Conservation (phyloP, 2,797 vertebrate genomes). For the Anguilla megastoma region DNA sequence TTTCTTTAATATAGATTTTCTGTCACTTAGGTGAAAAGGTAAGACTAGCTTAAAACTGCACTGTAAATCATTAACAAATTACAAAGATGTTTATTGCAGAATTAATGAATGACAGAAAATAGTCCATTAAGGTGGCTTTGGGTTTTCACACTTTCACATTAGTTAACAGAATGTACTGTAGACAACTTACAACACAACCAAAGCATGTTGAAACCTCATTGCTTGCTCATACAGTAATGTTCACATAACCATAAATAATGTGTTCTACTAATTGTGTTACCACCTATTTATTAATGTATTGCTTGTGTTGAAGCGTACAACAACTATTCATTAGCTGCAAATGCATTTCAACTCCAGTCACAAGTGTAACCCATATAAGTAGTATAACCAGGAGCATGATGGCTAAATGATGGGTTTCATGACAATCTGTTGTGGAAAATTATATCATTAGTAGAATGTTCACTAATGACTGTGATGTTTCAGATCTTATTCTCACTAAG, state of each 20-base stretch:
- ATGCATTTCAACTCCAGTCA: background rate
- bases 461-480: background rate
- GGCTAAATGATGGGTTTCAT: background rate
- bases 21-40: background rate
- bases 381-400: background rate
- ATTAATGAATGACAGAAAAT: background rate
- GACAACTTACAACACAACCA: background rate
- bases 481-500: background rate
- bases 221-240: background rate
- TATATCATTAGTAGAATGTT: background rate
- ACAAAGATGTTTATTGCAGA: background rate
- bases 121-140: background rate
- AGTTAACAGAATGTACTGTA: background rate
- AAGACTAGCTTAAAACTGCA: background rate
- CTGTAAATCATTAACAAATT: background rate
- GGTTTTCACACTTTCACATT: background rate
- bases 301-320: background rate
- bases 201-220: background rate
- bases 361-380: background rate
- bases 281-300: background rate
- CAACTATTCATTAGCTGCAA: background rate
- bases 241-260: background rate
- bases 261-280: background rate
- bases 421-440: background rate
- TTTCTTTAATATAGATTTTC: too few relatives aligned